Conservation (phyloP, 2,113 vertebrate genomes). For the Thryonomys swinderianus region DNA sequence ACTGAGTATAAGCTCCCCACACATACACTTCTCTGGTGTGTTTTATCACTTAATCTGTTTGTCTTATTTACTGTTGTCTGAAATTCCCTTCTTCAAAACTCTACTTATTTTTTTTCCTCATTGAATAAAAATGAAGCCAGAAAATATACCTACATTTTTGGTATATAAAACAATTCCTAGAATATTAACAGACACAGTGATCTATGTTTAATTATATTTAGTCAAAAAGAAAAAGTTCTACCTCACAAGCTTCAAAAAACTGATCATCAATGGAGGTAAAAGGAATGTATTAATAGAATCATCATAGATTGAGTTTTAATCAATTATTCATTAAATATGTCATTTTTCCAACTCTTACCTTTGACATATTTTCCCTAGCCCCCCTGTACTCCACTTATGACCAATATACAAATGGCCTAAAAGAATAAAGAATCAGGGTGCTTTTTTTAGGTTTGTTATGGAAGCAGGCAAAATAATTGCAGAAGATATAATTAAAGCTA, state of each 20-base stretch:
- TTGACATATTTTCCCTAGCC: background rate
- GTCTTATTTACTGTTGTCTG: background rate
- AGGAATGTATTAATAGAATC: background rate
- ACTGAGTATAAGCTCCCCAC: background rate
- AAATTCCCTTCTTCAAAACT: background rate
- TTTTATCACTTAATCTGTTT: background rate
- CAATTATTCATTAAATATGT: background rate
- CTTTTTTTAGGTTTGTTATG: background rate
- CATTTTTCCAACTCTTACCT: background rate
- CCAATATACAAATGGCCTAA: background rate
- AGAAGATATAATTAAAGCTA: background rate
- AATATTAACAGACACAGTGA: background rate
- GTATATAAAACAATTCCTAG: background rate
- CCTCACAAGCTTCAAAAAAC: background rate
- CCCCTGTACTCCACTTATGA: background rate
- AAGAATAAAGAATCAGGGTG: background rate
- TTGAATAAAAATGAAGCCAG: background rate
- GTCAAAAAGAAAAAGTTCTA: slow-evolving; percentile 4
- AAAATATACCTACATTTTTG: background rate
- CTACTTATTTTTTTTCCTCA: background rate
- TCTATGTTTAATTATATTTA: background rate
- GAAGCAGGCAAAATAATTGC: background rate
- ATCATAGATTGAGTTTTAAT: background rate
- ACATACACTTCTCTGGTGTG: background rate
- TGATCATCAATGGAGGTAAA: background rate